phyloP scores from a whole-genome alignment of 2,113 vertebrate species.

The Manacus vitellinus region DNA sequence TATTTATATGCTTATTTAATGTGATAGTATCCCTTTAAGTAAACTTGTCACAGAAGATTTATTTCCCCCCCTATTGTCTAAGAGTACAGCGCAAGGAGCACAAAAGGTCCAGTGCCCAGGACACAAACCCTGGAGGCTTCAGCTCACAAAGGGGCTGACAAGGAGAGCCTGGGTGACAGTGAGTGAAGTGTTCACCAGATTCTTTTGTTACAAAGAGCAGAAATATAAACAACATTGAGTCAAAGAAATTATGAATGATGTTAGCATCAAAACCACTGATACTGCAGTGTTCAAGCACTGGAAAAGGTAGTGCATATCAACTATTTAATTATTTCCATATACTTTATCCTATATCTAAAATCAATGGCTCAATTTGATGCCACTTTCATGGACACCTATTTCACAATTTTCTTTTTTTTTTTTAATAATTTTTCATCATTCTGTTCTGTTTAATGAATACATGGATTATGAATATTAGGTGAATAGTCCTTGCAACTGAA shows the following conservation, averaged over 20 bases:
- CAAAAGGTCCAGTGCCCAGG: constrained; percentile 15
- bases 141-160: constrained; percentile 9
- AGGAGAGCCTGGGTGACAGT: not conserved
- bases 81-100: not conserved
- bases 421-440: not conserved
- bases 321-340: constrained; percentile 65
- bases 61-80: not conserved
- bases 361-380: constrained; percentile 45
- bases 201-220: not conserved
- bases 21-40: constrained; percentile 21
- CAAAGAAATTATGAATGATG: not conserved
- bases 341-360: constrained; percentile 30
- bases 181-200: not conserved
- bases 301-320: constrained; percentile 17
- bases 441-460: constrained; percentile 56
- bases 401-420: constrained; percentile 27
- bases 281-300: not conserved
- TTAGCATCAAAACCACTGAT: not conserved
- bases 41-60: constrained; percentile 43
- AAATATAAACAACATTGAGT: not conserved
- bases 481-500: constrained; percentile 22
- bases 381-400: constrained; percentile 50
- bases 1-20: not conserved
- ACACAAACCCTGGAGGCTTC: constrained; percentile 20
- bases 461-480: constrained; percentile 30